These are phyloP conservation scores for Agrotis puta DNA, from an alignment of 2,888 invertebrate genomes.

Conservation along the genomic window DNA sequence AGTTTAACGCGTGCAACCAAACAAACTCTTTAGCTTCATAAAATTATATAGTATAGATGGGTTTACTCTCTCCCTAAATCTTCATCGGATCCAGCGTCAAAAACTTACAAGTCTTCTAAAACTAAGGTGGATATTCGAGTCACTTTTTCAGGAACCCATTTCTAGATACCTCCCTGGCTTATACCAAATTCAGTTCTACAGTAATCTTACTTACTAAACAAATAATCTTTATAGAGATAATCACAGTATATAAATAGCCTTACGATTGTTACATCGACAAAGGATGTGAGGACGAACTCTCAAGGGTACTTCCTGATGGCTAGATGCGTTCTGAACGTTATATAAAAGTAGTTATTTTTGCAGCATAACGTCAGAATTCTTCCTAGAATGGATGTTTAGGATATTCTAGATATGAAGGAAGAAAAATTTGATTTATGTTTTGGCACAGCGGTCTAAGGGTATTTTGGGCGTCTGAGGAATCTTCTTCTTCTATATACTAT, in stretches of 20 bases:
- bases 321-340: not conserved
- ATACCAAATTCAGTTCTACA: not conserved
- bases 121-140: too few species aligned
- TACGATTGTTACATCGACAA: conserved; percentile 23
- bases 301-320: conserved; percentile 50
- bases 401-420: not conserved
- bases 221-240: conserved; percentile 20
- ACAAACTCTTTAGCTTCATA: too few species aligned
- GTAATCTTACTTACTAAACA: not conserved
- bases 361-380: conserved; percentile 28
- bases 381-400: not conserved
- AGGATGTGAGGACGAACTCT: conserved; percentile 47
- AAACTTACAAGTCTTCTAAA: too few species aligned
- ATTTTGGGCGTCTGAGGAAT: too few species aligned
- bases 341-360: conserved; percentile 19
- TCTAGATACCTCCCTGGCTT: not conserved
- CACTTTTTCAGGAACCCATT: not conserved
- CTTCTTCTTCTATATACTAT: too few species aligned
- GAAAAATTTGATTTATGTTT: too few species aligned
- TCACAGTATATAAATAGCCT: conserved; percentile 16
- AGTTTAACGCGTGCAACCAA: too few species aligned
- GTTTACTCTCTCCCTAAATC: too few species aligned
- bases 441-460: too few species aligned
- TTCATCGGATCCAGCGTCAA: too few species aligned
- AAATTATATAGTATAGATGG: too few species aligned